phyloP scores from a whole-genome alignment of 2,113 vertebrate species.

The Pica pica region DNA sequence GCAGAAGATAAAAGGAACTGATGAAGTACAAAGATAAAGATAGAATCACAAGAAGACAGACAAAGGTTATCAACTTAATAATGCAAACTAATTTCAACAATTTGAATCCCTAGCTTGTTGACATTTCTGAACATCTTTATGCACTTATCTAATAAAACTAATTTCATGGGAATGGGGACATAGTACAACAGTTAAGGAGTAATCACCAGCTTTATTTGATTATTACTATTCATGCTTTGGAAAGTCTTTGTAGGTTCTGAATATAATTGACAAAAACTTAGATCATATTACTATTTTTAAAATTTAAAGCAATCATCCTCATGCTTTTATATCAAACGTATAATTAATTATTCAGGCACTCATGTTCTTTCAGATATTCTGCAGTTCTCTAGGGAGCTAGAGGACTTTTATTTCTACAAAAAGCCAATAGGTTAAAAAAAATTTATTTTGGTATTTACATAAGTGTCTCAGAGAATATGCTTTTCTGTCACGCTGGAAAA shows the following conservation, averaged over 20 bases:
- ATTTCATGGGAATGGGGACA: neutral
- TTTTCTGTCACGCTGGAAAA: neutral
- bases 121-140: slow-evolving; percentile 11
- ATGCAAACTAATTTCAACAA: slow-evolving; percentile 4
- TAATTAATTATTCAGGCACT: neutral
- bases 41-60: neutral
- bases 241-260: neutral
- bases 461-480: neutral
- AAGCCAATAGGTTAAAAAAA: neutral
- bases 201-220: neutral
- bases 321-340: neutral
- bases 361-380: neutral
- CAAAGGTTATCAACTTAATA: neutral
- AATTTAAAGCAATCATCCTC: neutral
- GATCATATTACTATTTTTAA: neutral
- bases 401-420: neutral
- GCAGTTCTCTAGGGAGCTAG: neutral
- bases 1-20: neutral
- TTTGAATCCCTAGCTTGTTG: neutral
- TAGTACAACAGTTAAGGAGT: neutral
- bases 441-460: neutral
- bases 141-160: slow-evolving; percentile 8
- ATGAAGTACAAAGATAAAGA: neutral
- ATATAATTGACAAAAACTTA: neutral
- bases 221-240: neutral